Conservation (phyloP, 1,140 invertebrate genomes). For the Colletes gigas region DNA sequence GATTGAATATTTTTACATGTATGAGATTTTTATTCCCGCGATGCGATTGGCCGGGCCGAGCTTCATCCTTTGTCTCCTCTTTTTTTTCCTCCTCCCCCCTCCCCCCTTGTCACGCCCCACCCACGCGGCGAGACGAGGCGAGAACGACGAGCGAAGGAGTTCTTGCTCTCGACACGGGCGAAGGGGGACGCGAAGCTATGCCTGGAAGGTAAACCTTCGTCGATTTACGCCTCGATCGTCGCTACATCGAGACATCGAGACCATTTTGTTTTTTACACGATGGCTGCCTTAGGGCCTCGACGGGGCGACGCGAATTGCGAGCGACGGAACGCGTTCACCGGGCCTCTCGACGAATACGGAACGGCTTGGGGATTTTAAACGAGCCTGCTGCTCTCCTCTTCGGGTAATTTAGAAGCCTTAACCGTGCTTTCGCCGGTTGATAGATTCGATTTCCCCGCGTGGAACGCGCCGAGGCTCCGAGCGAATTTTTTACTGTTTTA, state of each 20-base stretch:
- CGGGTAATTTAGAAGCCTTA: no score
- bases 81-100: background rate
- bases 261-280: conserved; percentile 9
- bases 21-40: conserved; percentile 71
- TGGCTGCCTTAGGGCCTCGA: background rate
- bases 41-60: conserved; percentile 53
- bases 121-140: background rate
- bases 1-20: conserved; percentile 75
- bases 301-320: background rate
- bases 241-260: conserved; percentile 26
- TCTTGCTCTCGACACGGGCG: conserved; percentile 28
- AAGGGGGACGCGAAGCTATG: conserved; percentile 29
- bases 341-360: no score
- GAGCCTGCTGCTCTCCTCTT: no score
- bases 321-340: no score
- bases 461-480: no score
- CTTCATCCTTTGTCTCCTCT: conserved; percentile 35
- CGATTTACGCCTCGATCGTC: conserved; percentile 53
- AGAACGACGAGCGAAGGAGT: conserved; percentile 18
- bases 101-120: background rate
- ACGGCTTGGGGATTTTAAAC: no score
- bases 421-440: no score
- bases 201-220: conserved; percentile 55
- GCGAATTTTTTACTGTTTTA: no score
- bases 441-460: no score